Conservation (phyloP, 1,140 invertebrate genomes). For the Caenorhabditis remanei region DNA sequence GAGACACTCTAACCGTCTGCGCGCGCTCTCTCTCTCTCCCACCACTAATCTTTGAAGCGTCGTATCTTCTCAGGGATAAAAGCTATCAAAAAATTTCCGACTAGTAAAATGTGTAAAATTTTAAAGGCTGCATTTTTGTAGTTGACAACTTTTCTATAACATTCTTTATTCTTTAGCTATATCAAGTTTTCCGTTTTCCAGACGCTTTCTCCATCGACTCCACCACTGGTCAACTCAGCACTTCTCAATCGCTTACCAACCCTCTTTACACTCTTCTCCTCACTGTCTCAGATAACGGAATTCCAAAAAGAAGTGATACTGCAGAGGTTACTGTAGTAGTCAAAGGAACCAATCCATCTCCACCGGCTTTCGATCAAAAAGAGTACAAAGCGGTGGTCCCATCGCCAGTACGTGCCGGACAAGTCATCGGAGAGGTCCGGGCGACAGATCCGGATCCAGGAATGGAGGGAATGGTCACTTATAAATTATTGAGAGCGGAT, state of each 20-base stretch:
- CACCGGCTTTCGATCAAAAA: slow-evolving; percentile 70
- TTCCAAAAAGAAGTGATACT: slow-evolving; percentile 61
- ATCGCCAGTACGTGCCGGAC: slow-evolving; percentile 66
- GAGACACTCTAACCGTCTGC: too few relatives aligned
- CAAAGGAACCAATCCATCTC: slow-evolving; percentile 67
- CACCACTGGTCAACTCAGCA: slow-evolving; percentile 64
- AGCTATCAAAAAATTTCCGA: too few relatives aligned
- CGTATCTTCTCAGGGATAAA: too few relatives aligned
- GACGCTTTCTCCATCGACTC: slow-evolving; percentile 67
- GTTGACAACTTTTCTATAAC: background rate
- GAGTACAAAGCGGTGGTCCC: slow-evolving; percentile 62
- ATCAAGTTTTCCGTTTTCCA: slow-evolving; percentile 29
- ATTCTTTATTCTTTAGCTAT: background rate
- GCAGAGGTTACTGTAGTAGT: slow-evolving; percentile 63
- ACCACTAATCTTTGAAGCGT: too few relatives aligned
- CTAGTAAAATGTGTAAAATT: too few relatives aligned
- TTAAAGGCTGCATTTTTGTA: too few relatives aligned
- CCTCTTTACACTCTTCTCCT: slow-evolving; percentile 59
- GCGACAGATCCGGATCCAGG: slow-evolving; percentile 72
- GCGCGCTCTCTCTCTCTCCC: too few relatives aligned
- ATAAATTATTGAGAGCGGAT: slow-evolving; percentile 57
- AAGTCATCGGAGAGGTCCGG: slow-evolving; percentile 64
- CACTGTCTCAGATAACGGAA: slow-evolving; percentile 65
- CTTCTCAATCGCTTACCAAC: slow-evolving; percentile 51
- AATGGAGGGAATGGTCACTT: slow-evolving; percentile 67